Evolutionary conservation across 2,113 vertebrate species (phyloP).

Genomic region (Choloepus hoffmanni): DNA sequence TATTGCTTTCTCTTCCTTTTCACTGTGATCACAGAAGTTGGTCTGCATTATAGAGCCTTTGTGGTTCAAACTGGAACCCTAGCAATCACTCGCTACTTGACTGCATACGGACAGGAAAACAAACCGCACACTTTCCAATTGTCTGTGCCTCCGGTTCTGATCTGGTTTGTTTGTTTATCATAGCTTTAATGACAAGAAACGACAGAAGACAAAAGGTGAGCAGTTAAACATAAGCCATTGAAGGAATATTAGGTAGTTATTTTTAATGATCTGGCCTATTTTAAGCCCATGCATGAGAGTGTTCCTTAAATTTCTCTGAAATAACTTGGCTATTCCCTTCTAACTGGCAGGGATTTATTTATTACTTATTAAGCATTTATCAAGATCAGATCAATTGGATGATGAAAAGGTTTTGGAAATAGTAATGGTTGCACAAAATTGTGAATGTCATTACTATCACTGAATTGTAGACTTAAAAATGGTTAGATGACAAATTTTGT

Average conservation of each 20-base stretch:
- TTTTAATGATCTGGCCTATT: background rate
- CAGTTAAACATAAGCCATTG: background rate
- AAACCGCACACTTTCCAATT: background rate
- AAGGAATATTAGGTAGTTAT: background rate
- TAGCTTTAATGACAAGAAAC: background rate
- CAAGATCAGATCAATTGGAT: background rate
- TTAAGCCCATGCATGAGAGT: background rate
- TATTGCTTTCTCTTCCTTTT: background rate
- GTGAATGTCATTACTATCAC: too few relatives aligned
- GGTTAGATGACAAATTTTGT: too few relatives aligned
- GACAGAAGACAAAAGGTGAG: background rate
- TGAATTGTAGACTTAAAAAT: too few relatives aligned
- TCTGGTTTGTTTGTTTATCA: background rate
- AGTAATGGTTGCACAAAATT: too few relatives aligned
- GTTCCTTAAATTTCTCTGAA: background rate
- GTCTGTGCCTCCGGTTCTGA: background rate
- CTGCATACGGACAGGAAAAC: accelerated
- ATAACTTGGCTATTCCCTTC: background rate
- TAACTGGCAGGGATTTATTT: background rate
- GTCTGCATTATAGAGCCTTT: background rate
- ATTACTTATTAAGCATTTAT: background rate
- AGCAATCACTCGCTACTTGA: background rate
- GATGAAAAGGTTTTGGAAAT: too few relatives aligned
- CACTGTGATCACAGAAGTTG: background rate
- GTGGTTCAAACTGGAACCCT: background rate